These are phyloP conservation scores for Epiperipatus broadwayi DNA, from an alignment of 2,888 invertebrate genomes.

Conservation along the genomic window DNA sequence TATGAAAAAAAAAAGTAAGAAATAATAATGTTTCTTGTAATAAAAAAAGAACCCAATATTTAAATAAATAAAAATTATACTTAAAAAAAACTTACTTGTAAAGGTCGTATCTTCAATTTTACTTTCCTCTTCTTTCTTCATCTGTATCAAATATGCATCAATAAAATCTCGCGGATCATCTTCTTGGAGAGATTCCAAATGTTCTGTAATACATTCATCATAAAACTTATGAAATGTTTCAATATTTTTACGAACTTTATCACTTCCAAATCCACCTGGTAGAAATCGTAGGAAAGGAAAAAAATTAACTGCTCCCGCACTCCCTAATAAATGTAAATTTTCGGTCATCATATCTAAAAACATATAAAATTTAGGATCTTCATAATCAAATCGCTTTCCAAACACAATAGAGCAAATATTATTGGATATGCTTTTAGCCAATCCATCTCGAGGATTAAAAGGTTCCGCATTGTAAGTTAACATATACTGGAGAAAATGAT, in stretches of 20 bases:
- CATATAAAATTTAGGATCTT: slow-evolving; percentile 14
- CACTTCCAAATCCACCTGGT: no score
- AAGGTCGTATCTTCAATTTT: no score
- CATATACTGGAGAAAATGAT: slow-evolving; percentile 15
- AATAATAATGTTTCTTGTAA: no score
- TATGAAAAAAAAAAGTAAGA: no score
- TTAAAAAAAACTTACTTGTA: no score
- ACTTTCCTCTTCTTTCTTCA: slow-evolving; percentile 11
- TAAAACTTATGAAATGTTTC: no score
- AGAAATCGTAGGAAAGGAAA: no score
- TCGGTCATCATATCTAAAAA: slow-evolving; percentile 11
- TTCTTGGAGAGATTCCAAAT: slow-evolving; percentile 14
- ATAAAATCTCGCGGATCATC: slow-evolving; percentile 14
- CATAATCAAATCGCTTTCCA: slow-evolving; percentile 17
- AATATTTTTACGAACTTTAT: no score
- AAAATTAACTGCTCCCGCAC: no score
- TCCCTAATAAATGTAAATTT: neutral
- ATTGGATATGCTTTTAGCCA: slow-evolving; percentile 18
- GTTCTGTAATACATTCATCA: no score
- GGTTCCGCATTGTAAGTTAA: slow-evolving; percentile 13
- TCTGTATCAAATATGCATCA: slow-evolving; percentile 15
- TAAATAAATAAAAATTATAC: no score
- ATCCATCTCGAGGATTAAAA: slow-evolving; percentile 12
- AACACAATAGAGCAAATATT: slow-evolving; percentile 18
- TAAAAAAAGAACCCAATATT: no score